Percentiles rank a stretch among this genome's conserved stretches.
Evolutionary conservation across 2,797 vertebrate genomes (phyloP).

Genomic region (Clarias laeviceps): DNA sequence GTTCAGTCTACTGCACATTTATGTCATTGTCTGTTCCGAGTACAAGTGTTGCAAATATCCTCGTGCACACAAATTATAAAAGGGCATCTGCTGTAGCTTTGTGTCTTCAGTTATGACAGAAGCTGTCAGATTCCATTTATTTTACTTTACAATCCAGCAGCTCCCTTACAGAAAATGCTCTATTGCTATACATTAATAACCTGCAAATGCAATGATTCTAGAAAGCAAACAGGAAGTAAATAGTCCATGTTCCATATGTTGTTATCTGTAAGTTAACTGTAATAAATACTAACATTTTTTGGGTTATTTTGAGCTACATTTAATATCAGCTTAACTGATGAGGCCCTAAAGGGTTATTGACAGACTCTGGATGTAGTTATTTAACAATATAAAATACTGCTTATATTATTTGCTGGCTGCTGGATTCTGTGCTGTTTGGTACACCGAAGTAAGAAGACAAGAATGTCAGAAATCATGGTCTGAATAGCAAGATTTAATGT

Average conservation of each 20-base stretch:
- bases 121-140: constrained; percentile 52
- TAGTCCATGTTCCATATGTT: not conserved
- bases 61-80: constrained; percentile 22
- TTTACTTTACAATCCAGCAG: not conserved
- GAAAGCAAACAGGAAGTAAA: not conserved
- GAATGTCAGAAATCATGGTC: not conserved
- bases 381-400: not conserved
- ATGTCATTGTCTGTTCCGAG: constrained; percentile 7
- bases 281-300: not conserved
- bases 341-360: not conserved
- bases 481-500: not conserved
- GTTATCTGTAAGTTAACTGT: not conserved
- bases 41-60: constrained; percentile 14
- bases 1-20: not conserved
- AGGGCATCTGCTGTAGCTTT: constrained; percentile 49
- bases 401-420: not conserved
- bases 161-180: not conserved
- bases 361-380: not conserved
- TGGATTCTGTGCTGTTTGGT: not conserved
- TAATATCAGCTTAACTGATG: not conserved
- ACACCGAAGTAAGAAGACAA: constrained; percentile 2
- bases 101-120: constrained; percentile 54
- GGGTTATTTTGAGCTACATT: not conserved
- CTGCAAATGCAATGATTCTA: not conserved
- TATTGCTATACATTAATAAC: not conserved